phyloP scores from a whole-genome alignment of 2,888 invertebrate species.

The Megaustenia siamemsis region DNA sequence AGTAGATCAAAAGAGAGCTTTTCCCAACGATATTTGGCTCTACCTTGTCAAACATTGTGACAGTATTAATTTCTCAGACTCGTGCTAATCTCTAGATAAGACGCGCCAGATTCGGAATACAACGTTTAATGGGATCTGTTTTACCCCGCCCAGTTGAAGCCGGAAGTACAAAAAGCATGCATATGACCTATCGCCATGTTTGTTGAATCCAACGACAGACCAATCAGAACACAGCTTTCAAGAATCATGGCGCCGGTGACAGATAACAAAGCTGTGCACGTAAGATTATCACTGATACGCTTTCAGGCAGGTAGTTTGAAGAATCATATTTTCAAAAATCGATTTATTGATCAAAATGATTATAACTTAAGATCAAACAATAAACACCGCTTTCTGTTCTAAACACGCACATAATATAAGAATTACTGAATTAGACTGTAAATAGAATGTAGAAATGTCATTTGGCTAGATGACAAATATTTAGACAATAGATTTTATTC shows the following conservation, averaged over 20 bases:
- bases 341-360: no score
- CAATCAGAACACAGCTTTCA: not conserved
- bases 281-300: not conserved
- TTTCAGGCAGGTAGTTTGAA: no score
- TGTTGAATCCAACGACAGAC: not conserved
- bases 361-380: no score
- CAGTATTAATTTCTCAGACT: slow-evolving; percentile 6
- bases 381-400: no score
- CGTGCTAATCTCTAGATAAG: slow-evolving; percentile 25
- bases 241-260: not conserved
- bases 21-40: not conserved
- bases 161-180: slow-evolving; percentile 1
- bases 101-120: not conserved
- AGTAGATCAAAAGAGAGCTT: slow-evolving; percentile 12
- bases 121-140: not conserved
- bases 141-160: not conserved
- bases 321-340: not conserved
- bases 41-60: slow-evolving; percentile 15
- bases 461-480: no score
- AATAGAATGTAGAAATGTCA: no score
- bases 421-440: no score
- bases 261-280: not conserved
- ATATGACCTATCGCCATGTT: slow-evolving; percentile 18
- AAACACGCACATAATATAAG: no score
- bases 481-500: no score